phyloP scores from a whole-genome alignment of 2,888 invertebrate genomes.

The Drosophila merina region DNA sequence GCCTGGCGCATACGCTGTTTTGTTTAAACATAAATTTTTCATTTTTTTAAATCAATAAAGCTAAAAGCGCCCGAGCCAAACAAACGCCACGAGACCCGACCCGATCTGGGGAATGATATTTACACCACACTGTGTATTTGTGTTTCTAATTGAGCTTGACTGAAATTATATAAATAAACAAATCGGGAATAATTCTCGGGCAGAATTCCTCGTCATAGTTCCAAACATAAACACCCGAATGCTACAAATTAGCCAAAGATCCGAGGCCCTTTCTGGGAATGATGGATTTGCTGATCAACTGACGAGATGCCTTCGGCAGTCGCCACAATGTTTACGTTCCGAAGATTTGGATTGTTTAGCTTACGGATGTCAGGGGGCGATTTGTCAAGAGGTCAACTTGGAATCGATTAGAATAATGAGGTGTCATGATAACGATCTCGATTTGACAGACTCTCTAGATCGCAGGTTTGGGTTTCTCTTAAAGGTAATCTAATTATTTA shows the following conservation, averaged over 20 bases:
- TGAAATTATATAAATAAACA: constrained; percentile 77
- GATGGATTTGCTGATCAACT: constrained; percentile 66
- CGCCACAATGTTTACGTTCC: constrained; percentile 20
- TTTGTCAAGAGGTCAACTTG: constrained; percentile 19
- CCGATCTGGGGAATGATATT: constrained; percentile 56
- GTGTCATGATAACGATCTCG: constrained; percentile 3
- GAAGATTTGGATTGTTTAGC: constrained; percentile 36
- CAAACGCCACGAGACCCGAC: constrained; percentile 73
- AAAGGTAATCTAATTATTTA: no score
- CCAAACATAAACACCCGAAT: constrained; percentile 61
- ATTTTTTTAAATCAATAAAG: constrained; percentile 78
- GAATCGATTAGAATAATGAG: no score
- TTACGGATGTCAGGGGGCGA: constrained; percentile 35
- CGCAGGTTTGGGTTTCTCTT: no score
- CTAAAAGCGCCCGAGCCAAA: constrained; percentile 60
- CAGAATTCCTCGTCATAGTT: constrained; percentile 34
- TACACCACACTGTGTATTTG: constrained; percentile 52
- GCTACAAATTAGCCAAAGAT: constrained; percentile 73
- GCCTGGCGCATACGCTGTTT: constrained; percentile 54
- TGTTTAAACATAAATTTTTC: constrained; percentile 80
- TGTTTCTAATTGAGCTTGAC: constrained; percentile 75
- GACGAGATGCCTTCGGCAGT: constrained; percentile 42
- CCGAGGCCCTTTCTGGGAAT: constrained; percentile 39
- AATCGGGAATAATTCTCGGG: constrained; percentile 28
- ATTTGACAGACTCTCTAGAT: not conserved